Conservation (phyloP, 1,140 invertebrate species). For the Caerostris darwini region DNA sequence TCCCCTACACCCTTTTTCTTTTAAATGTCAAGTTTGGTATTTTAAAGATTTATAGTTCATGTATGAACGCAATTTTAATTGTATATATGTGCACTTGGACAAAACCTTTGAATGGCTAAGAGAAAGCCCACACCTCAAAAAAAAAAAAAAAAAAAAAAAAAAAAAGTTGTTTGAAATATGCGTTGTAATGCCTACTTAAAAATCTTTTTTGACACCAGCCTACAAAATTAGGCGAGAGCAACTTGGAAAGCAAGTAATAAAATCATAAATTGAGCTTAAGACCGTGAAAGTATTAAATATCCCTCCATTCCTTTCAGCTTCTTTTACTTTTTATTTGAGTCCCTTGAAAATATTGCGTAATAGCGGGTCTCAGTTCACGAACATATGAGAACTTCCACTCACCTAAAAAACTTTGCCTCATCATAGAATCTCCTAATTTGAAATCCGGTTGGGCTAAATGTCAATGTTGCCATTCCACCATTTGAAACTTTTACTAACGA, state of each 20-base stretch:
- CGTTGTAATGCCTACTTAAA: too few species aligned
- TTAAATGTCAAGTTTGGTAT: too few species aligned
- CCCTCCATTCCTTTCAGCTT: background rate
- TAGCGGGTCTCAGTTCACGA: background rate
- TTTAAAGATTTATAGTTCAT: too few species aligned
- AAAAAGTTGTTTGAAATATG: too few species aligned
- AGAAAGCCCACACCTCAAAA: too few species aligned
- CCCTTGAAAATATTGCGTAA: background rate
- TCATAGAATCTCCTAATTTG: background rate
- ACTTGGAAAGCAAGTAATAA: background rate
- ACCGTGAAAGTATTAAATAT: background rate
- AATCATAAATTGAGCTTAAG: background rate
- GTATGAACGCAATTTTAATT: too few species aligned
- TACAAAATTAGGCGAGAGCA: background rate
- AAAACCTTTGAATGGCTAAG: too few species aligned
- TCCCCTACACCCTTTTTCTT: too few species aligned
- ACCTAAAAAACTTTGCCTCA: background rate
- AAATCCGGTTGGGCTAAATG: conserved; percentile 4
- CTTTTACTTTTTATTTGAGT: background rate
- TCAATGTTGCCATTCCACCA: background rate
- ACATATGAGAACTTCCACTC: background rate
- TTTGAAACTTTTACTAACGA: background rate
- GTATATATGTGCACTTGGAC: too few species aligned
- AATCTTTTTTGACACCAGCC: background rate
- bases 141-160: too few species aligned